Evolutionary conservation across 2,113 vertebrate genomes (phyloP).

Genomic region (Holacanthus passer): DNA sequence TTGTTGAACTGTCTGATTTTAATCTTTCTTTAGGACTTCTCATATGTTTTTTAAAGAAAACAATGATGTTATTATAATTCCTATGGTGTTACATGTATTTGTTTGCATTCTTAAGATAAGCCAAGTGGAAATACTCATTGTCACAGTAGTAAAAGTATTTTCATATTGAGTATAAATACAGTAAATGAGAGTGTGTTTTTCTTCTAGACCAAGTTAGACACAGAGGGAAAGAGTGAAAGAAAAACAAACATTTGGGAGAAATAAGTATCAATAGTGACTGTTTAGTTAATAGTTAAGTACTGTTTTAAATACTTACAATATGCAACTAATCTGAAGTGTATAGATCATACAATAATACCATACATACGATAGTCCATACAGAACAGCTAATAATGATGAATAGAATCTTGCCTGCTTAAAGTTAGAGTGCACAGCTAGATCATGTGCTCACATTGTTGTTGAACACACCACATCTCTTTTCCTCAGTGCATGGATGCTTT

Average conservation of each 20-base stretch:
- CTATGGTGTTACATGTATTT: slow-evolving; percentile 76
- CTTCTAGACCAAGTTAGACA: not conserved
- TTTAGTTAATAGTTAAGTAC: no score
- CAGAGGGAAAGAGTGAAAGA: not conserved
- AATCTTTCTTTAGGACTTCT: slow-evolving; percentile 70
- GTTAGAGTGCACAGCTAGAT: not conserved
- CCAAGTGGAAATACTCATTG: slow-evolving; percentile 79
- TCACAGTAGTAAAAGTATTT: slow-evolving; percentile 85
- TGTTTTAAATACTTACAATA: not conserved
- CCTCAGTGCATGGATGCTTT: not conserved
- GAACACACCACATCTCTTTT: not conserved
- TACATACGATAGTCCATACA: not conserved
- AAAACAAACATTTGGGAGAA: not conserved
- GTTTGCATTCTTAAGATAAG: slow-evolving; percentile 75
- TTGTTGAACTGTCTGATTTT: slow-evolving; percentile 78
- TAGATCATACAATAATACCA: not conserved
- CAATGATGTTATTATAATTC: slow-evolving; percentile 71
- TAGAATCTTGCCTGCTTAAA: not conserved
- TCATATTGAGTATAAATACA: slow-evolving; percentile 79
- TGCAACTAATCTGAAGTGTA: not conserved
- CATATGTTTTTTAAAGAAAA: slow-evolving; percentile 70
- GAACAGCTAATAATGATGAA: not conserved
- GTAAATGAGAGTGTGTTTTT: slow-evolving; percentile 60
- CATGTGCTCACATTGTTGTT: not conserved
- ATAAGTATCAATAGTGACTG: not conserved